Base-by-base conservation (phyloP, 2,113 vertebrate species). In the Corydoras sp. region DNA sequence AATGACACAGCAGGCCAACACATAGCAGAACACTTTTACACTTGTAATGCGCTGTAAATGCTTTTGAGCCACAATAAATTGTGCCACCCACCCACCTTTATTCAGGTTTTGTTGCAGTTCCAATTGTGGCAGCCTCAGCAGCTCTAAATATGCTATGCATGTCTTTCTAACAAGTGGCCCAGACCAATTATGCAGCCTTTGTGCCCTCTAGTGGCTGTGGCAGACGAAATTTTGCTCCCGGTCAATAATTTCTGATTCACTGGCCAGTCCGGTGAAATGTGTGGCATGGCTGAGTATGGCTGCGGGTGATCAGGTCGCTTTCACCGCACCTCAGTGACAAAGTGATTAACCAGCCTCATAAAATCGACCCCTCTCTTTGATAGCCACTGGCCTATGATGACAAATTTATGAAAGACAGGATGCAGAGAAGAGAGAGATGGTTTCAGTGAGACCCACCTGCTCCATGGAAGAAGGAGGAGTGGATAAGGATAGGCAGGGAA, bases 401-500 rank as follows among this genome's bases (percentile, higher is more conserved):
- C 71, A 72, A 74, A 82, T 80, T 74, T 71, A 80, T 82, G 73
- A 75, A 79, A 77, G 73, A 69, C 50, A 60, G 32, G 48, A 62
- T 43, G 60, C 31, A 60, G 35, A 71, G 24, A 61, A 72, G n/a
- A 61, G 48, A 15, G 12, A 61, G 51, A 53, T 54, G 14, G 35
- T 43, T 43, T 53, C 32, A 56, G 50, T 55, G 73, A 71, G 29
- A 69, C 49, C 56, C 58, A 64, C 66, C 49, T 68, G 58, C 31
- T 68, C 31, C 6, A 68, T 51, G 35, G 32, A 10, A 73, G 30
- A 55, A 49, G 18, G 59, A 62, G 31, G 50, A 13, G 60, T n/a
- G 61, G 74, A 73, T 49, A 76, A 72, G 55, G 77, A 82, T 81
- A 84, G 86, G 86, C 86, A 88, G 82, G 79, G 83, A 88, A 88